A percentile compares a stretch with the other conserved stretches of the same genome.
phyloP scores from a whole-genome alignment of 2,797 vertebrate species.

The Pteropus rufus region DNA sequence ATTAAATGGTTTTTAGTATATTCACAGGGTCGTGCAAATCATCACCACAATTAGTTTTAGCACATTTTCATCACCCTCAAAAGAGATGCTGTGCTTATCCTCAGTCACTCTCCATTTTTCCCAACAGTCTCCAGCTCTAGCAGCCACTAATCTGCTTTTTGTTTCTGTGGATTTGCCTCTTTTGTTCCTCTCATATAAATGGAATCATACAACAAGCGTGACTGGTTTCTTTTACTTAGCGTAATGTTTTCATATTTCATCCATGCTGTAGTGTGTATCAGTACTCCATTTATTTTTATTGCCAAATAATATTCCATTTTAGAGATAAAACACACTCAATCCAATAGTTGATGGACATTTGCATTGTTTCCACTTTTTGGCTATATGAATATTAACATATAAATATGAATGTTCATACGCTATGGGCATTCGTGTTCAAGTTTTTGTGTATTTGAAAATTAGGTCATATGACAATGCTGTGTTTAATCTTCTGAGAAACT shows the following conservation, averaged over 20 bases:
- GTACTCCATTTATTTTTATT: not conserved
- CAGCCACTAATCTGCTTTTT: not conserved
- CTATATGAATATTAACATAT: not conserved
- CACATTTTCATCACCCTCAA: not conserved
- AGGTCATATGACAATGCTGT: not conserved
- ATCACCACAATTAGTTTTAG: constrained; percentile 2
- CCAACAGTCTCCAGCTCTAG: not conserved
- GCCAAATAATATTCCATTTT: not conserved
- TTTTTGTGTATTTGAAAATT: not conserved
- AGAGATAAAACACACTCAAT: not conserved
- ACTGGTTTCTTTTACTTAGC: not conserved
- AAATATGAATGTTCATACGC: not conserved
- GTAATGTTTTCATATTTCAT: not conserved
- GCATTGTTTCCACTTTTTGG: not conserved
- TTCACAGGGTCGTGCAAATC: not conserved
- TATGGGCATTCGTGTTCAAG: not conserved
- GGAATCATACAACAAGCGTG: not conserved
- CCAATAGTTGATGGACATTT: not conserved
- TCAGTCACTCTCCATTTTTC: not conserved
- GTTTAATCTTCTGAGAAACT: not conserved
- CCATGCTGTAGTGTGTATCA: not conserved
- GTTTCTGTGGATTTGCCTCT: not conserved
- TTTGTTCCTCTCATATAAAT: not conserved
- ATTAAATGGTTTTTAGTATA: not conserved
- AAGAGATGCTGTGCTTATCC: not conserved